A percentile compares a stretch with the other conserved stretches of the same genome.
phyloP scores from a whole-genome alignment of 2,113 vertebrate genomes.

The Ctenodactylus gundi region DNA sequence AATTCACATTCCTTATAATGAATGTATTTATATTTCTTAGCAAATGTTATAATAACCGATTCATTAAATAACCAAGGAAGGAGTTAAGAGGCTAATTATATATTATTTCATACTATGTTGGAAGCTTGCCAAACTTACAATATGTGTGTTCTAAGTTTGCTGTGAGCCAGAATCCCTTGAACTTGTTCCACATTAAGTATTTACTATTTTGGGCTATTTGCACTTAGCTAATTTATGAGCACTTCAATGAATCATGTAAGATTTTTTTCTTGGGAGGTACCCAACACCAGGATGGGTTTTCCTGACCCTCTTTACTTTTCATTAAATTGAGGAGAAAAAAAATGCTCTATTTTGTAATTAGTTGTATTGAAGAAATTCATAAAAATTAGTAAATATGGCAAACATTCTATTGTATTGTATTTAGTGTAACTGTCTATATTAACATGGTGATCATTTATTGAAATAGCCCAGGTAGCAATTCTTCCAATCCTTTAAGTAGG shows the following conservation, averaged over 20 bases:
- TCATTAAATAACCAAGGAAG: neutral
- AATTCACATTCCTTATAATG: neutral
- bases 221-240: conserved; percentile 24
- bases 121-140: neutral
- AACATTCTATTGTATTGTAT: neutral
- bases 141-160: neutral
- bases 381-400: conserved; percentile 43
- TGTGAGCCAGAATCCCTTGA: neutral
- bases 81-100: neutral
- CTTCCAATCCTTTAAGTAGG: neutral
- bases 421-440: neutral
- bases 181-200: neutral
- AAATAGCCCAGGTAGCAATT: conserved; percentile 16
- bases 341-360: neutral
- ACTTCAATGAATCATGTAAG: neutral
- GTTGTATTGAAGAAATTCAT: conserved; percentile 12
- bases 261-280: neutral
- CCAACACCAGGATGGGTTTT: neutral
- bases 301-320: neutral
- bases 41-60: neutral
- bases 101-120: neutral
- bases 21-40: conserved; percentile 11
- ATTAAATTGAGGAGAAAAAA: conserved; percentile 8
- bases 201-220: neutral
- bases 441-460: conserved; percentile 6